Conservation (phyloP, 2,888 invertebrate genomes). For the Mesorhabditis sp. region DNA sequence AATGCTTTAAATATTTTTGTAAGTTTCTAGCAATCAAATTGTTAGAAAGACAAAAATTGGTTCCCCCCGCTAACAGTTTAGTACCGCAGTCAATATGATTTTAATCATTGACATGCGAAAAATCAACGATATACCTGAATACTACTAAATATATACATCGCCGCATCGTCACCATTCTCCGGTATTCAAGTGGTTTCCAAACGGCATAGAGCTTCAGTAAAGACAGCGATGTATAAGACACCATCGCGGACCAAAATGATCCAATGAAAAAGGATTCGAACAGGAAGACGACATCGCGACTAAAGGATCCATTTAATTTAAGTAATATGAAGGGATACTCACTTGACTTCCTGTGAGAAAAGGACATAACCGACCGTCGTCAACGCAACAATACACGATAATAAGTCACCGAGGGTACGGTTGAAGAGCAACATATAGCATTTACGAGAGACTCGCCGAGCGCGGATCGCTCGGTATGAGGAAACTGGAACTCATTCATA, state of each 20-base stretch:
- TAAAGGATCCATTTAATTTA: constrained; percentile 20
- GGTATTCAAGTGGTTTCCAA: constrained; percentile 48
- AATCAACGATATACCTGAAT: constrained; percentile 26
- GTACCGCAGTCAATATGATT: too few species aligned
- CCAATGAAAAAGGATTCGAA: constrained; percentile 50
- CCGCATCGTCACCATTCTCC: constrained; percentile 51
- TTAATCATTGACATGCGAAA: background rate
- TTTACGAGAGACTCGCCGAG: constrained; percentile 48
- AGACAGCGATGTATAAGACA: constrained; percentile 45
- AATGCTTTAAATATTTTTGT: too few species aligned
- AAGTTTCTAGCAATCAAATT: too few species aligned
- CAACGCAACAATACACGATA: constrained; percentile 42
- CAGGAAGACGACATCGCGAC: constrained; percentile 45
- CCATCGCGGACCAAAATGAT: constrained; percentile 50
- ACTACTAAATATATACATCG: constrained; percentile 48
- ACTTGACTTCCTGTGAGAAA: constrained; percentile 44
- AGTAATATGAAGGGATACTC: constrained; percentile 15
- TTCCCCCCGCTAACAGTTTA: too few species aligned
- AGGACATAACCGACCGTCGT: constrained; percentile 39
- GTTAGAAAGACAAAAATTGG: too few species aligned
- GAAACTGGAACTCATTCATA: background rate
- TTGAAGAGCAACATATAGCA: constrained; percentile 54
- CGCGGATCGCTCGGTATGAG: constrained; percentile 39
- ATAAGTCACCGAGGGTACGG: constrained; percentile 51
- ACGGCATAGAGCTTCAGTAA: constrained; percentile 49